These are phyloP conservation scores for Dorcus parallelipipedus DNA, from an alignment of 2,888 invertebrate species.

Conservation along the genomic window DNA sequence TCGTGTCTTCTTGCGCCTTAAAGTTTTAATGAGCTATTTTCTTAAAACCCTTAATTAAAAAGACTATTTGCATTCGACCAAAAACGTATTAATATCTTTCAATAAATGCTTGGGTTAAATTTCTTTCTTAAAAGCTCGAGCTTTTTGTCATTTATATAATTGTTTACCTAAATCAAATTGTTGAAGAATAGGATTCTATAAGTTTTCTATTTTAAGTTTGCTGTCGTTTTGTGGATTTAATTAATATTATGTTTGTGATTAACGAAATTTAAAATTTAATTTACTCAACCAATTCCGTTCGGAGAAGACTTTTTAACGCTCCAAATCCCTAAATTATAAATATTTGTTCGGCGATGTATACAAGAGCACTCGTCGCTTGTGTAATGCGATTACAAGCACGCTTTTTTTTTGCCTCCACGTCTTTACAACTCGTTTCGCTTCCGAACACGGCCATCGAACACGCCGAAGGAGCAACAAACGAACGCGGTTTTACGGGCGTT, in stretches of 20 bases:
- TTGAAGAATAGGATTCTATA: too few relatives aligned
- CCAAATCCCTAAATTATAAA: constrained; percentile 10
- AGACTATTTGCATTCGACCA: not conserved
- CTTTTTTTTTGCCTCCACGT: not conserved
- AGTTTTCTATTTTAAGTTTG: too few relatives aligned
- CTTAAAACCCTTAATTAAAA: constrained; percentile 1
- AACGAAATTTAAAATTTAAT: not conserved
- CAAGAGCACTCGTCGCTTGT: constrained; percentile 8
- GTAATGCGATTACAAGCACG: not conserved
- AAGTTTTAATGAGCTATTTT: constrained; percentile 1
- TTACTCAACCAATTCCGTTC: not conserved
- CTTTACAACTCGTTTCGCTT: not conserved
- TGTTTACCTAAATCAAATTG: too few relatives aligned
- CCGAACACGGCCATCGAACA: not conserved
- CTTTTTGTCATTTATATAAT: too few relatives aligned
- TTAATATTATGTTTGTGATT: not conserved
- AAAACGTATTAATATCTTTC: too few relatives aligned
- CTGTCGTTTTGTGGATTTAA: too few relatives aligned
- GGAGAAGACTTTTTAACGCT: constrained; percentile 4
- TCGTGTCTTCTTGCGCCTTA: constrained; percentile 2
- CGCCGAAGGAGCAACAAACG: not conserved
- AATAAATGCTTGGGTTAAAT: too few relatives aligned
- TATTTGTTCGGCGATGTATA: constrained; percentile 11
- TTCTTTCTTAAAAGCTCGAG: too few relatives aligned
- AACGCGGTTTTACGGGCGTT: not conserved